Base-by-base conservation (phyloP, 1,140 invertebrate species). In the Cotesia glomerata region DNA sequence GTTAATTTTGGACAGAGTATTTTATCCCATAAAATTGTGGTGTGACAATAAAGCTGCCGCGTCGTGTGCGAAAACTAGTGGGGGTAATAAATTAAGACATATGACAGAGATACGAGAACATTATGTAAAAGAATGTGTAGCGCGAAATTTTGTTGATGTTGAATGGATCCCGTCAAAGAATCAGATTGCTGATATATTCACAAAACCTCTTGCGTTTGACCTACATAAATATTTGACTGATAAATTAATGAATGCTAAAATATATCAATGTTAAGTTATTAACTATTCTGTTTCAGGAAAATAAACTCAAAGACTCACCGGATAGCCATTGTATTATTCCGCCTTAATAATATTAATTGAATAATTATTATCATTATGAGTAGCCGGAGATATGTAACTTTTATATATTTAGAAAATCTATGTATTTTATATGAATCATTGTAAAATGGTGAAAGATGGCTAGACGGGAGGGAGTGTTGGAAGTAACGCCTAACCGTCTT, bases 81-180 rank as follows among this genome's bases (percentile, higher is more conserved):
- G 65, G 13, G 59, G 52, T 11, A 73, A 62, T 64, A 73, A 52
- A 65, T 54, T 73, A 18, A 62, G 61, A n/a, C 72, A 73, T 9
- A 69, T 69, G 72, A 69, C 56, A 4, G 61, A 69, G 18, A 63
- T 67, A 45, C 52, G 61, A 62, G 51, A 68, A 63, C 71, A 73
- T 36, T 73, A 68, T 54, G 71, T 68, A 18, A 62, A 68, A 68
- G 65, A 73, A 35, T 73, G 72, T 18, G 65, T 73, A 34, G 64
- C 13, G 26, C 9, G 45, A 51, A 63, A 63, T 49, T 16, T 58
- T n/a, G 58, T 73, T 11, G n/a, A 36, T n/a, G 39, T 73, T 45
- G 56, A 59, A 34, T 73, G 71, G 71, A 62, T 26, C 67, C 14
- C 64, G n/a, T 59, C 71, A 14, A 67, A 67, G n/a, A 45, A 52